These are phyloP conservation scores for Cherax quadricarinatus DNA, from an alignment of 1,140 invertebrate genomes.

Conservation along the genomic window DNA sequence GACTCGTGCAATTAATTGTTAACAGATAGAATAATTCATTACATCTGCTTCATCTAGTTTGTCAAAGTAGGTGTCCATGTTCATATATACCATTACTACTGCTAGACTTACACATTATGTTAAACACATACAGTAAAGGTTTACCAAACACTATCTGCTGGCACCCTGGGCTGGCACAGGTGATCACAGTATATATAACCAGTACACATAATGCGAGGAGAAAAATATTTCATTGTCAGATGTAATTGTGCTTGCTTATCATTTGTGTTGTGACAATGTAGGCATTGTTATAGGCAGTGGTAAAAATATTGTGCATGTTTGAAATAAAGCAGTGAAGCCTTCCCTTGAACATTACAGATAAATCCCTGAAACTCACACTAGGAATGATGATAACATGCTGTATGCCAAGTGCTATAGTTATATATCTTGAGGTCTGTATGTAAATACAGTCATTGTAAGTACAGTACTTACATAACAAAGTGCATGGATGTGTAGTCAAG, in stretches of 20 bases:
- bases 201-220: not conserved
- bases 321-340: not conserved
- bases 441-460: not conserved
- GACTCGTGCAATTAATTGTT: no score
- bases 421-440: not conserved
- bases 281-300: not conserved
- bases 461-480: not conserved
- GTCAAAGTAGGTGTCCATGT: no score
- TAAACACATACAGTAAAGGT: no score
- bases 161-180: not conserved
- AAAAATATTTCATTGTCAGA: not conserved
- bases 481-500: conserved; percentile 1
- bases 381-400: not conserved
- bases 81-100: no score
- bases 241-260: not conserved
- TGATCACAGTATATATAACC: not conserved
- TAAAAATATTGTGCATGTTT: not conserved
- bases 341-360: not conserved
- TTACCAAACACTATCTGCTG: not conserved
- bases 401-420: not conserved
- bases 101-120: no score
- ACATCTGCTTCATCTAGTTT: no score
- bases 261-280: not conserved
- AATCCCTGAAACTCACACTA: not conserved
- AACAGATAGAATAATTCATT: no score